These are phyloP conservation scores for Orycteropus afer DNA, from an alignment of 2,113 vertebrate genomes.

Conservation along the genomic window DNA sequence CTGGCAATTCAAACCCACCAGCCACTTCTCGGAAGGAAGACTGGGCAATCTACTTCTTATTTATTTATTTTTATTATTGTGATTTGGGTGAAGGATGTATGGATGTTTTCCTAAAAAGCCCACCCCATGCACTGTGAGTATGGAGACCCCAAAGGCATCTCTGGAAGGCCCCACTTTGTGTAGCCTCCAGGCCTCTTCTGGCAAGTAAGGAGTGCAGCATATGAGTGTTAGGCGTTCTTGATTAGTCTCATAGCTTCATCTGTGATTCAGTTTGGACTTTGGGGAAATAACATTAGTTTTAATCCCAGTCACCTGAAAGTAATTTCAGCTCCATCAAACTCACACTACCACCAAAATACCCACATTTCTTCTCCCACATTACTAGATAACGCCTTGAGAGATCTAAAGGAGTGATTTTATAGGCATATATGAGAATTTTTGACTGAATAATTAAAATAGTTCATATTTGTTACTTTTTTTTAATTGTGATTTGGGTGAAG, in stretches of 20 bases:
- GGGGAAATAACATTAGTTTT: constrained; percentile 42
- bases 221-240: constrained; percentile 8
- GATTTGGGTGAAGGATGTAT: too few relatives aligned
- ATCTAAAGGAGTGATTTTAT: constrained; percentile 33
- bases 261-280: constrained; percentile 50
- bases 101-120: too few relatives aligned
- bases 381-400: neutral
- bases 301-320: constrained; percentile 53
- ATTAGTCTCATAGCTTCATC: constrained; percentile 38
- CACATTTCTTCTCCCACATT: neutral
- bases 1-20: too few relatives aligned
- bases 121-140: neutral
- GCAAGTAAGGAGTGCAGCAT: neutral
- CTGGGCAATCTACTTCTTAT: too few relatives aligned
- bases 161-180: neutral
- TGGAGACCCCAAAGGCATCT: neutral
- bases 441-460: constrained; percentile 1
- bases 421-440: neutral
- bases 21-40: too few relatives aligned
- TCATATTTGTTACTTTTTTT: constrained; percentile 44
- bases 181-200: neutral
- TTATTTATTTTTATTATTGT: too few relatives aligned
- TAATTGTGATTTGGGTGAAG: too few relatives aligned
- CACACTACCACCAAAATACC: neutral
- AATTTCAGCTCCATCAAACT: constrained; percentile 35